Base-by-base conservation (phyloP, 2,113 vertebrate genomes). In the Eurystomus gularis region DNA sequence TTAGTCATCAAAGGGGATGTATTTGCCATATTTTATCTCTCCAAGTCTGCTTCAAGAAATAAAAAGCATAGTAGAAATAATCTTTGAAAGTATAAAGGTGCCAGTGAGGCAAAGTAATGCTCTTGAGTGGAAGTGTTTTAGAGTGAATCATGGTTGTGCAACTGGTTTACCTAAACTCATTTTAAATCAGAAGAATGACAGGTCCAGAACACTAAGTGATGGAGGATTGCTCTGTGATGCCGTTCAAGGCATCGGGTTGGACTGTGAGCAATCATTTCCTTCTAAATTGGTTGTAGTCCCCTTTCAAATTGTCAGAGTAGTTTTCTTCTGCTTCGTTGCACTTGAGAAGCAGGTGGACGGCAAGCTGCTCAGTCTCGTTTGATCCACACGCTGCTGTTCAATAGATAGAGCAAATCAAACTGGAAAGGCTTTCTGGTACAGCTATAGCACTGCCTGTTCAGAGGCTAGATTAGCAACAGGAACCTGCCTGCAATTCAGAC, bases 241-340 rank as follows among this genome's bases (percentile, higher is more conserved):
- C 17, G 58, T 86, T 81, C 4, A 2, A 96, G 90, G 88, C 91
- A 90, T 76, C 0, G 11, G 79, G 37, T 52, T 95, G 93, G 94
- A 87, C 86, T 92, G 61, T 52, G 76, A 1, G 28, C 95, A 97
- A 95, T 97, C 95, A 92, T 97, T 97, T 91, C 88, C 91, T 82
- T 79, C 93, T 93, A 94, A 96, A 97, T 96, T 97, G 96, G 77
- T 95, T 96, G 96, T 95, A 79, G 92, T 95, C 95, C 83, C 92
- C 86, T 98, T 97, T 97, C 93, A 98, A 92, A 85, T 94, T 97
- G 97, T 98, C 97, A 96, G 96, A 97, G 96, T 77, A 66, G 95
- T 95, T 97, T 96, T 94, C 77, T 96, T 96, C 94, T 97, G 96
- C 95, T 94, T 94, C 46, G 1, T 60, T 96, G 96, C 96, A 93